Percentiles rank a stretch among this genome's conserved stretches.
phyloP scores from a whole-genome alignment of 2,113 vertebrate genomes.

The Notiomystis cincta region DNA sequence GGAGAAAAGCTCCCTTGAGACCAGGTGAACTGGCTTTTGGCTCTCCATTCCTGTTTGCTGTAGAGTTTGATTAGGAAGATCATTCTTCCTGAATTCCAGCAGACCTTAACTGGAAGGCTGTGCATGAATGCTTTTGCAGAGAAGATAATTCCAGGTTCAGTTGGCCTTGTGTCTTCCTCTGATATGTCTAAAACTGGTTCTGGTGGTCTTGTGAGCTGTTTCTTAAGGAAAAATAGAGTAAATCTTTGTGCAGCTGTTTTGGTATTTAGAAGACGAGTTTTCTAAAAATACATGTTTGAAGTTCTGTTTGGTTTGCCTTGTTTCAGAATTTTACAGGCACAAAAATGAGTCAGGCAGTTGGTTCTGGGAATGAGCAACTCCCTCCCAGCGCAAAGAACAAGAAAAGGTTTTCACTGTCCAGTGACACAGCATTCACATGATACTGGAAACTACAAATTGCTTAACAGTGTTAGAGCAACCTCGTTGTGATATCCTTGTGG shows the following conservation, averaged over 20 bases:
- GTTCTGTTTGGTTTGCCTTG: not conserved
- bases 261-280: not conserved
- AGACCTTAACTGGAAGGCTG: not conserved
- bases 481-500: not conserved
- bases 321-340: not conserved
- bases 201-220: not conserved
- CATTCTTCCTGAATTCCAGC: not conserved
- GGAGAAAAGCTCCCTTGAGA: not conserved
- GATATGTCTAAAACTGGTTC: not conserved
- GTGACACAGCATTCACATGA: slow-evolving; percentile 11
- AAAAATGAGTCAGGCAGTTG: not conserved
- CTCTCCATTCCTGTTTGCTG: not conserved
- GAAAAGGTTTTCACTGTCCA: not conserved
- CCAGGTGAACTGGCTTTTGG: not conserved
- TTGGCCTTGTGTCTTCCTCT: not conserved
- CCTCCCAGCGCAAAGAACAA: not conserved
- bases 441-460: not conserved
- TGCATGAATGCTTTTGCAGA: not conserved
- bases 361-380: not conserved
- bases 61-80: not conserved
- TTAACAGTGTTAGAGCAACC: not conserved
- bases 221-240: not conserved
- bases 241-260: not conserved
- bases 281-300: not conserved
- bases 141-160: not conserved